Percentiles rank a stretch among this genome's conserved stretches.
These are phyloP conservation scores for Adela reaumurella DNA, from an alignment of 2,888 invertebrate genomes.

Conservation along the genomic window DNA sequence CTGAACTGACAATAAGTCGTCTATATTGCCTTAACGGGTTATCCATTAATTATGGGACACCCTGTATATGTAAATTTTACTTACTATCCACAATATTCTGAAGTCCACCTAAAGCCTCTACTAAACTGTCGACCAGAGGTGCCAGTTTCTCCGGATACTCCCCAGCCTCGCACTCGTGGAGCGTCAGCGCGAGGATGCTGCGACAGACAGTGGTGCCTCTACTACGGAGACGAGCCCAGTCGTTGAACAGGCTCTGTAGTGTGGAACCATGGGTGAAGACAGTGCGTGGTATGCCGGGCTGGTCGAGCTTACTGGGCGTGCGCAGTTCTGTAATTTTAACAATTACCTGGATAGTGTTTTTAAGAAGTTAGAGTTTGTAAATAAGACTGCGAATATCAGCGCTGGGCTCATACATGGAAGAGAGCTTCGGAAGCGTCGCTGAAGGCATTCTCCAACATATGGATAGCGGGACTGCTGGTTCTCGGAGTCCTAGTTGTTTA, in stretches of 20 bases:
- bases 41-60: too few species aligned
- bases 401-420: too few species aligned
- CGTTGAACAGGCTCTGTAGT: constrained; percentile 25
- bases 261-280: constrained; percentile 35
- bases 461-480: too few species aligned
- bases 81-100: constrained; percentile 30
- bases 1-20: too few species aligned
- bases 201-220: constrained; percentile 31
- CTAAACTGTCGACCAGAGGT: constrained; percentile 24
- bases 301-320: constrained; percentile 31
- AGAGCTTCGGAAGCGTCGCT: too few species aligned
- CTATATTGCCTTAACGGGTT: too few species aligned
- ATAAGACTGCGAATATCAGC: too few species aligned
- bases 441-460: too few species aligned
- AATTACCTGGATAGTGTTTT: too few species aligned
- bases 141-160: constrained; percentile 33
- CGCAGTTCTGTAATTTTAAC: constrained; percentile 27
- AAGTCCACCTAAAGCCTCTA: constrained; percentile 24
- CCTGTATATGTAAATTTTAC: neutral
- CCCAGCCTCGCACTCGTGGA: constrained; percentile 30
- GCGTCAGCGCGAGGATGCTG: constrained; percentile 26
- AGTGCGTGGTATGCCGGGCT: constrained; percentile 32
- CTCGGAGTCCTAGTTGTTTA: too few species aligned
- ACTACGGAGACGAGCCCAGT: constrained; percentile 30
- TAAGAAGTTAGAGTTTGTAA: too few species aligned